Conservation (phyloP, 2,797 vertebrate species). For the Enteromius paludinosus region DNA sequence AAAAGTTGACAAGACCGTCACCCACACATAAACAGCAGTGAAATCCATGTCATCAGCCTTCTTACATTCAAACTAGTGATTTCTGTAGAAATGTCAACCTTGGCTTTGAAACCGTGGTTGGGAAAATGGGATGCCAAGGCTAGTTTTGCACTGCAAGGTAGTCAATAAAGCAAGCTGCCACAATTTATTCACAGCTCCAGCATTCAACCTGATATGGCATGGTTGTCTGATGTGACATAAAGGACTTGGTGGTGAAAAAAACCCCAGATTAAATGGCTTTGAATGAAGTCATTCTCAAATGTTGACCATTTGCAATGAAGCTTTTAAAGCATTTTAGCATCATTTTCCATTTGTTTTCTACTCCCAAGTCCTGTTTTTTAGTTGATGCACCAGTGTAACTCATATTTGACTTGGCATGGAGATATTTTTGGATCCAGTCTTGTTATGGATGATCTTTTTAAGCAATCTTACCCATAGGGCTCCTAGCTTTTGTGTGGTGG, state of each 20-base stretch:
- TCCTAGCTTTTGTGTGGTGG: conserved; percentile 3
- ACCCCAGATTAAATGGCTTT: background rate
- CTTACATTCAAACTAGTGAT: conserved; percentile 3
- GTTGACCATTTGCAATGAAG: background rate
- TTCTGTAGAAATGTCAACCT: conserved; percentile 32
- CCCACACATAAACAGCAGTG: background rate
- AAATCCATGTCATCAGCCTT: conserved; percentile 27
- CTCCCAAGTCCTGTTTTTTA: background rate
- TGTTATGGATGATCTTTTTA: conserved; percentile 18
- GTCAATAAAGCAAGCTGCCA: conserved; percentile 17
- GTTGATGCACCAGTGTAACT: background rate
- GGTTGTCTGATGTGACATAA: conserved; percentile 18
- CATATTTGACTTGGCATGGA: background rate
- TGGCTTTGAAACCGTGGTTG: background rate
- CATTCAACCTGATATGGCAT: background rate
- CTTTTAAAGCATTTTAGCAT: background rate
- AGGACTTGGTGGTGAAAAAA: background rate
- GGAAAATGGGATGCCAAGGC: conserved; percentile 30
- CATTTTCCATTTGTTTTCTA: no score
- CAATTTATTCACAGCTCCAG: conserved; percentile 18
- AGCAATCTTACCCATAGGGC: background rate
- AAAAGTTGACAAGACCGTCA: background rate
- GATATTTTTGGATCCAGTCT: conserved; percentile 3
- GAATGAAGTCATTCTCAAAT: background rate
- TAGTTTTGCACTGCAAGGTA: conserved; percentile 33